Percentiles rank a stretch among this genome's conserved stretches.
phyloP scores from a whole-genome alignment of 2,888 invertebrate species.

The Protophormia terraenovae region DNA sequence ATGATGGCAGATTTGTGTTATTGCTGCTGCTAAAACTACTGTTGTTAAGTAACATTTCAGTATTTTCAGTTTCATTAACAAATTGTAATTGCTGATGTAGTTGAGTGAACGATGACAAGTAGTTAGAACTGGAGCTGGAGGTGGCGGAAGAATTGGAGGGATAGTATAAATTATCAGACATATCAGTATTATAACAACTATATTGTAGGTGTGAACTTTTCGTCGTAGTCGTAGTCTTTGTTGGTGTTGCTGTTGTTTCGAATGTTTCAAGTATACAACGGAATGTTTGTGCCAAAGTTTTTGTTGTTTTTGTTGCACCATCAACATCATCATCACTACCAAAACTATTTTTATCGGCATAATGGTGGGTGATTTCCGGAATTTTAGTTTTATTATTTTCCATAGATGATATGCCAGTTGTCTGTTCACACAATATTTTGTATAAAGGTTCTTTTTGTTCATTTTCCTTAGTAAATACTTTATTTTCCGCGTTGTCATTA shows the following conservation, averaged over 20 bases:
- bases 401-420: neutral
- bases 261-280: constrained; percentile 76
- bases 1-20: constrained; percentile 40
- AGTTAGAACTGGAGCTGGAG: neutral
- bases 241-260: constrained; percentile 57
- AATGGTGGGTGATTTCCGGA: constrained; percentile 2
- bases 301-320: neutral
- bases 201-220: constrained; percentile 18
- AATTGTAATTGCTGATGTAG: constrained; percentile 21
- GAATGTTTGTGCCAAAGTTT: constrained; percentile 74
- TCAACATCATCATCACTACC: constrained; percentile 4
- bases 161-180: constrained; percentile 1
- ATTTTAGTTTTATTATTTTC: constrained; percentile 33
- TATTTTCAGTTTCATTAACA: constrained; percentile 29
- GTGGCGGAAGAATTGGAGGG: neutral
- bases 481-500: constrained; percentile 5
- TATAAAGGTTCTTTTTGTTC: neutral
- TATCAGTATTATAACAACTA: constrained; percentile 35
- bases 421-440: constrained; percentile 58
- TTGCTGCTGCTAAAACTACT: neutral
- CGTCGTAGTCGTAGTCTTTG: constrained; percentile 25
- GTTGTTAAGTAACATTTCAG: constrained; percentile 14
- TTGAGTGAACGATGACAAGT: neutral
- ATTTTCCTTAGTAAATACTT: neutral
- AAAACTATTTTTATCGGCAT: neutral